Conservation (phyloP, 2,888 invertebrate genomes). For the Ceraclea dissimilis region DNA sequence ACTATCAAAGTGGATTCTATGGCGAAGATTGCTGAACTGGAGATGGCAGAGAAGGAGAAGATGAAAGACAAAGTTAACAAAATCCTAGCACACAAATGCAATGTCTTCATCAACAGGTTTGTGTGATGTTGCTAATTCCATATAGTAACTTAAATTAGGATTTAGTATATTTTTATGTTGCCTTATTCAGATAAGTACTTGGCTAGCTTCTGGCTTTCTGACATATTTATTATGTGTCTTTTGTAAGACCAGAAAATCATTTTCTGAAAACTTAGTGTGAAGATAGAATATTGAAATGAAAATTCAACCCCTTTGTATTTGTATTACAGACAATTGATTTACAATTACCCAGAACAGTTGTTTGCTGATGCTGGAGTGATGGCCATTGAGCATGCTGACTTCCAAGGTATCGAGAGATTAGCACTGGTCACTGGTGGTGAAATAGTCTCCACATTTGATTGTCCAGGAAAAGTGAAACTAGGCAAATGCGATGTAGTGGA, state of each 20-base stretch:
- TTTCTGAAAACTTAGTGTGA: too few species aligned
- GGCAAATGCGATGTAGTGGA: conserved; percentile 94
- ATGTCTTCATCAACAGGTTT: conserved; percentile 93
- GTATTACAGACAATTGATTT: conserved; percentile 80
- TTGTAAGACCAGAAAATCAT: too few species aligned
- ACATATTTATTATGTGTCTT: too few species aligned
- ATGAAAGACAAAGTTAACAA: conserved; percentile 99
- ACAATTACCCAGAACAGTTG: conserved; percentile 99
- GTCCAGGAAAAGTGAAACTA: conserved; percentile 83
- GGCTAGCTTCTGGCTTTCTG: too few species aligned
- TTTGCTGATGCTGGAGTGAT: conserved; percentile 97
- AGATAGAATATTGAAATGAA: too few species aligned
- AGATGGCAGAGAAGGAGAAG: conserved; percentile 96
- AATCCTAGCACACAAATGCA: conserved; percentile 89
- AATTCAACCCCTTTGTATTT: neutral
- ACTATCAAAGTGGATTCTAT: conserved; percentile 87
- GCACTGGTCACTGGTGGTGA: conserved; percentile 97
- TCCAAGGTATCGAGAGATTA: conserved; percentile 96
- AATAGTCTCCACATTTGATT: conserved; percentile 97
- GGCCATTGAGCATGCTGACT: conserved; percentile 99
- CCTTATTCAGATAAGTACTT: too few species aligned
- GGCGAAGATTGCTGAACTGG: conserved; percentile 94
- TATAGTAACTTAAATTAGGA: neutral
- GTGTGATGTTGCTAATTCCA: conserved; percentile 3
- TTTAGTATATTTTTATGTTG: too few species aligned